Percentiles rank a stretch among this genome's conserved stretches.
phyloP scores from a whole-genome alignment of 2,888 invertebrate species.

The Nomada fucata region DNA sequence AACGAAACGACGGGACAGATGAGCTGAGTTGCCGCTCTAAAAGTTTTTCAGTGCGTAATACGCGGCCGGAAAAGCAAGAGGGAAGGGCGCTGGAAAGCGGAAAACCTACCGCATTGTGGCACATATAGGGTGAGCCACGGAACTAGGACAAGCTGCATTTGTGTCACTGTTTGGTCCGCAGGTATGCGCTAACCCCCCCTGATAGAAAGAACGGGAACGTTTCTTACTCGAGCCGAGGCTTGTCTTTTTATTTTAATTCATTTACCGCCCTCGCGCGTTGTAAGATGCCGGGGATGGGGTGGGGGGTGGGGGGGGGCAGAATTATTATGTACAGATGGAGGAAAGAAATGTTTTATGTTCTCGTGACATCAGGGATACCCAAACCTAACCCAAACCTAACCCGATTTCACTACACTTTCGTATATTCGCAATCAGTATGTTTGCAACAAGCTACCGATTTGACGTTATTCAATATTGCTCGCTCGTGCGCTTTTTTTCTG shows the following conservation, averaged over 20 bases:
- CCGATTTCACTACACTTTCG: too few species aligned
- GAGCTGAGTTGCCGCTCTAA: constrained; percentile 56
- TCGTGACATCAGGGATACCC: too few species aligned
- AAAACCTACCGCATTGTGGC: constrained; percentile 53
- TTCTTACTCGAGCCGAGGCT: constrained; percentile 11
- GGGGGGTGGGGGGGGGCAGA: too few species aligned
- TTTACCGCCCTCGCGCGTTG: too few species aligned
- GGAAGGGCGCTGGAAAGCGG: constrained; percentile 39
- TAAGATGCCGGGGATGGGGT: too few species aligned
- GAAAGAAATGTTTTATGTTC: too few species aligned
- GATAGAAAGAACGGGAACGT: constrained; percentile 29
- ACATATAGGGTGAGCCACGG: constrained; percentile 44
- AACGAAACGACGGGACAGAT: constrained; percentile 61
- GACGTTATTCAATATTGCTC: too few species aligned
- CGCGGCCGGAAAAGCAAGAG: constrained; percentile 36
- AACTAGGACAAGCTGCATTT: constrained; percentile 51
- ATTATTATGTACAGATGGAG: too few species aligned
- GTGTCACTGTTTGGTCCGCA: constrained; percentile 49
- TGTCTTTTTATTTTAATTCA: constrained; percentile 11
- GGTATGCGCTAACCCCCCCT: constrained; percentile 23
- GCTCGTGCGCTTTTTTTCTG: too few species aligned
- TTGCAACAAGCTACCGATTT: too few species aligned
- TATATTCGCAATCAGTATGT: too few species aligned
- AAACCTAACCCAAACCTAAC: too few species aligned
- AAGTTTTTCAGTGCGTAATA: constrained; percentile 68